phyloP scores from a whole-genome alignment of 2,113 vertebrate genomes.

The Gyps fulvus region DNA sequence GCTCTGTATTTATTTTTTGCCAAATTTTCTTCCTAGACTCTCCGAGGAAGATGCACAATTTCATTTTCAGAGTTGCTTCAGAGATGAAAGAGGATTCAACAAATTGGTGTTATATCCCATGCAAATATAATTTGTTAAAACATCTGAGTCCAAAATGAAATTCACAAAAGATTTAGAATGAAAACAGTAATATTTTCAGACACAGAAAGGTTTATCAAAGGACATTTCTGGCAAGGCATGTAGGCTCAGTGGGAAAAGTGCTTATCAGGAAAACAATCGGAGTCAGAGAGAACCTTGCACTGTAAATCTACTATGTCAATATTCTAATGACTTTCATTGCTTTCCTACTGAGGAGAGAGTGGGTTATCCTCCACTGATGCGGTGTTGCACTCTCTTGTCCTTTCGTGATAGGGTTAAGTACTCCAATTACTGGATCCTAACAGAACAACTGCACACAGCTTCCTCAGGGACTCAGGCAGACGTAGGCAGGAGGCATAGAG shows the following conservation, averaged over 20 bases:
- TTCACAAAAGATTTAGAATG: not conserved
- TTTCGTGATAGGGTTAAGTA: not conserved
- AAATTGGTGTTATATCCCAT: not conserved
- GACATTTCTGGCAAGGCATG: not conserved
- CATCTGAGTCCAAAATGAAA: not conserved
- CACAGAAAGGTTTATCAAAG: not conserved
- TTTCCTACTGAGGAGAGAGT: not conserved
- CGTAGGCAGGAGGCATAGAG: not conserved
- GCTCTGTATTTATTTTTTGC: not conserved
- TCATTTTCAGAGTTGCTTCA: conserved; percentile 6
- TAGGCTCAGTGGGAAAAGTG: not conserved
- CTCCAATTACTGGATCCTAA: not conserved
- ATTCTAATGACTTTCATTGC: not conserved
- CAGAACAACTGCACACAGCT: not conserved
- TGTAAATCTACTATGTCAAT: not conserved
- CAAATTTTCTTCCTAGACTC: not conserved
- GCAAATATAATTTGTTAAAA: conserved; percentile 12
- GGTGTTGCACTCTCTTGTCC: not conserved
- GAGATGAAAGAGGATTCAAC: not conserved
- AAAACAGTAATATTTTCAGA: not conserved
- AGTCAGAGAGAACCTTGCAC: not conserved
- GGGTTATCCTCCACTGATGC: not conserved
- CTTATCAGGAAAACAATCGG: not conserved
- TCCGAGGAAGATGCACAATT: not conserved
- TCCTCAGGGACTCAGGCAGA: not conserved